Conservation (phyloP, 2,888 invertebrate genomes). For the Sarcophaga caerulescens region DNA sequence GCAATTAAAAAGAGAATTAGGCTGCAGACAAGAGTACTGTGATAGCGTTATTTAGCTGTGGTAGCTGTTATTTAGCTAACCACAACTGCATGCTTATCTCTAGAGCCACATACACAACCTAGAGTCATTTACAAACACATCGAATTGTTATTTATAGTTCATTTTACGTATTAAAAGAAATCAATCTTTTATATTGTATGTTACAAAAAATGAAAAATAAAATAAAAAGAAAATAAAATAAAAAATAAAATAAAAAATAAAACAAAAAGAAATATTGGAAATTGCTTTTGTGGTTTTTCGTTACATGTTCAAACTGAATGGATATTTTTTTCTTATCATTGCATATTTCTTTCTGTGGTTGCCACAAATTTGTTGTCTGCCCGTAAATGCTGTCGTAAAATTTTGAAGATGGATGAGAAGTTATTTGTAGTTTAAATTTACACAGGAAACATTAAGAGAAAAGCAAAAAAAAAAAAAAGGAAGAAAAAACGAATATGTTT, state of each 20-base stretch:
- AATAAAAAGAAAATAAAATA: too few species aligned
- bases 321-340: not conserved
- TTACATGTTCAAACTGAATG: not conserved
- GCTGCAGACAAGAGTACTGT: too few species aligned
- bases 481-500: not conserved
- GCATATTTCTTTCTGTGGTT: constrained; percentile 5
- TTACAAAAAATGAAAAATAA: too few species aligned
- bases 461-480: not conserved
- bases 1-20: too few species aligned
- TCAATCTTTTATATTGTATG: constrained; percentile 23
- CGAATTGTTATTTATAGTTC: constrained; percentile 54
- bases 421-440: constrained; percentile 54
- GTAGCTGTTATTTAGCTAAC: not conserved
- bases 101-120: not conserved
- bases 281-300: constrained; percentile 57
- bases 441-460: constrained; percentile 7
- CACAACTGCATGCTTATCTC: not conserved
- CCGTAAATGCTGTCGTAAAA: constrained; percentile 50
- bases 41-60: too few species aligned
- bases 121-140: constrained; percentile 47
- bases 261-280: not conserved
- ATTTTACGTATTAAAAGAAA: constrained; percentile 59
- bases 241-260: too few species aligned
- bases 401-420: constrained; percentile 52
- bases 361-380: constrained; percentile 39